Evolutionary conservation across 2,113 vertebrate species (phyloP).

Genomic region (Hyperopisus bebe): DNA sequence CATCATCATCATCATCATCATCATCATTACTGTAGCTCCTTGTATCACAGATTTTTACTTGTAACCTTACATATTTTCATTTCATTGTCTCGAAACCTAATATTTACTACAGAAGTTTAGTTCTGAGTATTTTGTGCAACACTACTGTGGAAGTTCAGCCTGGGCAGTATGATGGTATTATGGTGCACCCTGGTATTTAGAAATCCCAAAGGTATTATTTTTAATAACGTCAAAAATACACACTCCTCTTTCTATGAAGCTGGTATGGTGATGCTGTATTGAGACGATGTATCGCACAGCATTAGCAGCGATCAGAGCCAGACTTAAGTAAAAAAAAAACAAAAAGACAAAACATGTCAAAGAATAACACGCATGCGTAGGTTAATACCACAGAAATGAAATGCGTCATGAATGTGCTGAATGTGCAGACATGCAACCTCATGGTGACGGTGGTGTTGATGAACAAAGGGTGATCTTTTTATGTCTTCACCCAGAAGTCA

Average conservation of each 20-base stretch:
- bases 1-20: not conserved
- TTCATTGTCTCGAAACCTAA: not conserved
- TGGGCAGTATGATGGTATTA: not conserved
- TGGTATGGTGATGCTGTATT: not conserved
- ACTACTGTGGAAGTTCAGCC: not conserved
- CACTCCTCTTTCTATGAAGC: not conserved
- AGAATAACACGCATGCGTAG: not conserved
- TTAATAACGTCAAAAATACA: not conserved
- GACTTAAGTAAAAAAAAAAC: not conserved
- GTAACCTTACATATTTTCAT: not conserved
- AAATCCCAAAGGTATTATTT: not conserved
- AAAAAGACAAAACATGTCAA: not conserved
- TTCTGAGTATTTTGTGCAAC: not conserved
- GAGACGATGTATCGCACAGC: not conserved
- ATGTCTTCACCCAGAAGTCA: no score
- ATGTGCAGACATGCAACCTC: no score
- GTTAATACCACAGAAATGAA: not conserved
- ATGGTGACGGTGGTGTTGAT: no score
- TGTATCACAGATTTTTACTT: not conserved
- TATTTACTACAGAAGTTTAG: not conserved
- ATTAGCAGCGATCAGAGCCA: not conserved
- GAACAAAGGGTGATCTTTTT: no score
- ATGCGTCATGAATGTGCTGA: not conserved
- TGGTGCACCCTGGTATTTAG: not conserved
- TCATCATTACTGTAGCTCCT: not conserved